Conservation (phyloP, 2,113 vertebrate species). For the Grantiella picta region DNA sequence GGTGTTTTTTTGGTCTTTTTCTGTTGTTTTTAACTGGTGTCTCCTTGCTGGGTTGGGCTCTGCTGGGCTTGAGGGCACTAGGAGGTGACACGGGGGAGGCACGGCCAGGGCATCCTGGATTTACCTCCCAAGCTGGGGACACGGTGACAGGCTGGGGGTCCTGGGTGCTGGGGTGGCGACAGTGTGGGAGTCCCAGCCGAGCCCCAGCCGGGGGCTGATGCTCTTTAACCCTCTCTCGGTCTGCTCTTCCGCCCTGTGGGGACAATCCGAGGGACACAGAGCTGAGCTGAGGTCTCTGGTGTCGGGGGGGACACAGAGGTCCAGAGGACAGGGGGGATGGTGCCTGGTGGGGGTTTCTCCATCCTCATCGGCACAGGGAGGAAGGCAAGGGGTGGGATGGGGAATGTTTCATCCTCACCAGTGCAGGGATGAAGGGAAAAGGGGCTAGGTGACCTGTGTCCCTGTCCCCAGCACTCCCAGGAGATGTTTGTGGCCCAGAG, state of each 20-base stretch:
- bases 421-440: neutral
- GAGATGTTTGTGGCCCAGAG: neutral
- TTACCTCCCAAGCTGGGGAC: neutral
- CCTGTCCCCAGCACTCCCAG: neutral
- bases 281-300: neutral
- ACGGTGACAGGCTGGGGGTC: rapidly evolving
- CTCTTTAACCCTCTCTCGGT: neutral
- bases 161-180: neutral
- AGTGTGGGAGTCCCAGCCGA: neutral
- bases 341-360: neutral
- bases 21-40: neutral
- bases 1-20: neutral
- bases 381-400: neutral
- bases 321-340: neutral
- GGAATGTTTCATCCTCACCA: neutral
- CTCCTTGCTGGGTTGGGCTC: neutral
- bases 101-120: neutral
- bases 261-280: neutral
- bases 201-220: neutral
- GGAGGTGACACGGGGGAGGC: neutral
- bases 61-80: neutral
- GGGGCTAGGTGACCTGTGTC: neutral
- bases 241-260: rapidly evolving
- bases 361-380: neutral
- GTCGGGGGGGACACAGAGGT: neutral